A percentile compares a stretch with the other conserved stretches of the same genome.
Evolutionary conservation across 2,113 vertebrate genomes (phyloP).

Genomic region (Pitta sordida): DNA sequence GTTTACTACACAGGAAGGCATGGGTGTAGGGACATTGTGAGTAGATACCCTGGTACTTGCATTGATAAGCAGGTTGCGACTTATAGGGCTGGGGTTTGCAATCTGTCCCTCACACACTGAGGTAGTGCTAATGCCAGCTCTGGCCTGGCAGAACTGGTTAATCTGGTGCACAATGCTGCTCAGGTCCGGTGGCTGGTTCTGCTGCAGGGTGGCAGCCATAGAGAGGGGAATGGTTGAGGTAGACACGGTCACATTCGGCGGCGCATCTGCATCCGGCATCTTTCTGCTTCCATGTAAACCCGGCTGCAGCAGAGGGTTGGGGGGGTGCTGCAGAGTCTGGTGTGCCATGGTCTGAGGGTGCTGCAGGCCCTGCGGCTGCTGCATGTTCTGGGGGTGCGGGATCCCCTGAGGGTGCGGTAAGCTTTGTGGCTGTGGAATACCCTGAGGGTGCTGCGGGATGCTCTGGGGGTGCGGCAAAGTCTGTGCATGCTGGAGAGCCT

Average conservation of each 20-base stretch:
- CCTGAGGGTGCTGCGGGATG: slow-evolving; percentile 76
- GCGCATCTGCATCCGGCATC: slow-evolving; percentile 92
- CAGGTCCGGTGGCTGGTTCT: slow-evolving; percentile 90
- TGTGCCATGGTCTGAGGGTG: slow-evolving; percentile 74
- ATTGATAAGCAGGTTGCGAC: slow-evolving; percentile 96
- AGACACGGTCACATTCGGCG: slow-evolving; percentile 99
- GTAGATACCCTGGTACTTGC: slow-evolving; percentile 94
- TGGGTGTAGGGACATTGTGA: slow-evolving; percentile 80
- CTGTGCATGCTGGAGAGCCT: slow-evolving; percentile 86
- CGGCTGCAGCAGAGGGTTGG: slow-evolving; percentile 80
- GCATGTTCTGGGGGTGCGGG: slow-evolving; percentile 74
- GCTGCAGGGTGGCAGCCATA: slow-evolving; percentile 93
- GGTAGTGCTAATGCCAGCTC: slow-evolving; percentile 88
- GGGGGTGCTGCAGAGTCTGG: slow-evolving; percentile 76
- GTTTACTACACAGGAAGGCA: slow-evolving; percentile 86
- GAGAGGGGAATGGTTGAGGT: slow-evolving; percentile 99
- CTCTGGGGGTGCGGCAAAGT: slow-evolving; percentile 74
- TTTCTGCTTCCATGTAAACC: slow-evolving; percentile 87
- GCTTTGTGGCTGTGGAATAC: slow-evolving; percentile 72
- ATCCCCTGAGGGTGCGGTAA: slow-evolving; percentile 76
- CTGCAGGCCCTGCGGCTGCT: slow-evolving; percentile 75
- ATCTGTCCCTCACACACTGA: slow-evolving; percentile 99
- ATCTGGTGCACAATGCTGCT: slow-evolving; percentile 99
- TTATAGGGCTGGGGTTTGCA: slow-evolving; percentile 97
- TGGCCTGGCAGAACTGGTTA: slow-evolving; percentile 97